phyloP scores from a whole-genome alignment of 2,888 invertebrate genomes.

The Ctena decussata region DNA sequence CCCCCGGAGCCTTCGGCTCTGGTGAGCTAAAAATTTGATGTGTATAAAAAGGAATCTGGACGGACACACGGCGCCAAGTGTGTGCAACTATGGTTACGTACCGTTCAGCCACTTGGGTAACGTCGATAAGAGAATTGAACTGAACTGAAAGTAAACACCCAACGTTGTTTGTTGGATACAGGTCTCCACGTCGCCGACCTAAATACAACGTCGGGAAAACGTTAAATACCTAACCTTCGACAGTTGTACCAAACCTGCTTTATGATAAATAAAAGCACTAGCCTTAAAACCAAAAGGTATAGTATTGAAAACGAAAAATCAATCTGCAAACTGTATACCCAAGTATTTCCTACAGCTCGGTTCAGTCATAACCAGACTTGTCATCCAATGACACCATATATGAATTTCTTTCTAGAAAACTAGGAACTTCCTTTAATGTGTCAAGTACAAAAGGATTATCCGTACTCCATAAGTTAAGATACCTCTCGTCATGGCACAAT shows the following conservation, averaged over 20 bases:
- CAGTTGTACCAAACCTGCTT: constrained; percentile 7
- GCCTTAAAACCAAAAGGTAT: constrained; percentile 47
- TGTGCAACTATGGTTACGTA: too few species aligned
- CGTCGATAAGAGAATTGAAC: too few species aligned
- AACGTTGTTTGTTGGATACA: too few species aligned
- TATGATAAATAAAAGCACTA: constrained; percentile 33
- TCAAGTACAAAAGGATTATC: constrained; percentile 39
- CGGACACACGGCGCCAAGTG: too few species aligned
- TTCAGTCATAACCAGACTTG: constrained; percentile 46
- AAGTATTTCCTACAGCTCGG: constrained; percentile 26
- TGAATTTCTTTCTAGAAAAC: constrained; percentile 20
- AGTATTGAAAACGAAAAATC: constrained; percentile 35
- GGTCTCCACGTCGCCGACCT: too few species aligned
- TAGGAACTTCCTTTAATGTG: constrained; percentile 40
- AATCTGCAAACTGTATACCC: constrained; percentile 43
- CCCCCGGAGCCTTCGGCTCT: too few species aligned
- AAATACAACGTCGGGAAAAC: too few species aligned
- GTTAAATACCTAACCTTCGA: too few species aligned
- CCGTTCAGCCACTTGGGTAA: too few species aligned
- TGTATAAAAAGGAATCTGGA: too few species aligned
- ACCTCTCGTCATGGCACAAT: constrained; percentile 50
- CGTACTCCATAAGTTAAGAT: constrained; percentile 37
- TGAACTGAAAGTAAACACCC: too few species aligned
- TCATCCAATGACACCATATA: constrained; percentile 36
- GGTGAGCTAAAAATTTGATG: too few species aligned